Evolutionary conservation across 2,888 invertebrate species (phyloP).

Genomic region (Embidobia sp.): DNA sequence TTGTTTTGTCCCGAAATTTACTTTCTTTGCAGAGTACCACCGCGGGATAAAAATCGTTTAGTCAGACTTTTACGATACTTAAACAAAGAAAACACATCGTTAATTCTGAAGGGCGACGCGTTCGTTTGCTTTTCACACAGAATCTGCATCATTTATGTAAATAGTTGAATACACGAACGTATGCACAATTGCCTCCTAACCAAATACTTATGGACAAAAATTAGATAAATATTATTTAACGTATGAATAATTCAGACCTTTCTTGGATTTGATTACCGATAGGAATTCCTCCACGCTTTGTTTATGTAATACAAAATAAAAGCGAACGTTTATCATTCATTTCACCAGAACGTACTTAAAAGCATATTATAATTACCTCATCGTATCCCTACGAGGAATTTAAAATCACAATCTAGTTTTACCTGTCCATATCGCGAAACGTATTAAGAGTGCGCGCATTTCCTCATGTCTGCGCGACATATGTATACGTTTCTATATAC

Average conservation of each 20-base stretch:
- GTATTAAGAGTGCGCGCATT: slow-evolving; percentile 38
- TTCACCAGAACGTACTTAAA: slow-evolving; percentile 35
- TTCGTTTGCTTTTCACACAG: slow-evolving; percentile 43
- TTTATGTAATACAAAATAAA: slow-evolving; percentile 49
- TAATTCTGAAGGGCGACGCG: not conserved
- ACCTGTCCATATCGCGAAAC: slow-evolving; percentile 45
- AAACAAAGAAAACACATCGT: slow-evolving; percentile 23
- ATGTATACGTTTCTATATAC: slow-evolving; percentile 8
- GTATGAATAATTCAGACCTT: slow-evolving; percentile 39
- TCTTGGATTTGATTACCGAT: slow-evolving; percentile 30
- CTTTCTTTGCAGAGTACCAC: too few relatives aligned
- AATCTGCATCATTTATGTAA: slow-evolving; percentile 30
- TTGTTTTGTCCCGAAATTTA: not conserved
- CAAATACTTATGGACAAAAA: slow-evolving; percentile 4
- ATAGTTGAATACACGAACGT: not conserved
- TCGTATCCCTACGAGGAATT: slow-evolving; percentile 44
- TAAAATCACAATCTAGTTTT: slow-evolving; percentile 51
- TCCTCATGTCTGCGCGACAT: slow-evolving; percentile 30
- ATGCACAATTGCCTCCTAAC: too few relatives aligned
- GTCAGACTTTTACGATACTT: slow-evolving; percentile 14
- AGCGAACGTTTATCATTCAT: slow-evolving; percentile 34
- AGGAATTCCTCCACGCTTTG: slow-evolving; percentile 12
- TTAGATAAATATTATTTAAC: slow-evolving; percentile 45
- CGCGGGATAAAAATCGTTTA: not conserved
- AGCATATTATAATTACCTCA: slow-evolving; percentile 51